A percentile compares a stretch with the other conserved stretches of the same genome.
Conservation (phyloP, 2,888 invertebrate genomes). For the Dendrolimus pini region DNA sequence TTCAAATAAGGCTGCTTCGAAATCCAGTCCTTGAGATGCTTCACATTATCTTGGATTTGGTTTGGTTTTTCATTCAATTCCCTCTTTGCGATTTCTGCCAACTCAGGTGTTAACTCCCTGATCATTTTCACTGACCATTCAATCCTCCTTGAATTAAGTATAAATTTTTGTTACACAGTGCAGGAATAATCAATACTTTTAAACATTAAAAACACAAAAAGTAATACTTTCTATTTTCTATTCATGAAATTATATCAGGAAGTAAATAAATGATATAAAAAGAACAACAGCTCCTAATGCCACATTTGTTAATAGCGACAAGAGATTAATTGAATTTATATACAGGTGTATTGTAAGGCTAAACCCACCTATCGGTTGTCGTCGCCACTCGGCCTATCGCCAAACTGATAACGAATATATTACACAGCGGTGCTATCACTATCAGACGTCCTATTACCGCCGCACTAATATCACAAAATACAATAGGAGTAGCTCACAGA, state of each 20-base stretch:
- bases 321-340: neutral
- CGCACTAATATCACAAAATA: neutral
- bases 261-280: too few species aligned
- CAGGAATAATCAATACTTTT: too few species aligned
- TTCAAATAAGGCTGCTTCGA: slow-evolving; percentile 69
- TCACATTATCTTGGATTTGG: slow-evolving; percentile 50
- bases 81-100: slow-evolving; percentile 60
- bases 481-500: neutral
- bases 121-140: slow-evolving; percentile 30
- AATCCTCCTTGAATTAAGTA: too few species aligned
- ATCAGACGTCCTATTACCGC: slow-evolving; percentile 12
- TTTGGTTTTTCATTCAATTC: slow-evolving; percentile 70
- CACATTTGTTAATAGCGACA: too few species aligned
- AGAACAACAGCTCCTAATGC: too few species aligned
- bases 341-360: neutral
- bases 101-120: slow-evolving; percentile 53
- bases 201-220: too few species aligned
- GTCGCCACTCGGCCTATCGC: slow-evolving; percentile 23
- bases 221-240: neutral
- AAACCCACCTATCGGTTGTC: slow-evolving; percentile 22
- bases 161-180: too few species aligned
- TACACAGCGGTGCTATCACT: slow-evolving; percentile 21
- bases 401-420: slow-evolving; percentile 28
- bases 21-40: slow-evolving; percentile 69
- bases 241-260: neutral